Base-by-base conservation (phyloP, 2,113 vertebrate genomes). In the Herpetotheres cachinnans region DNA sequence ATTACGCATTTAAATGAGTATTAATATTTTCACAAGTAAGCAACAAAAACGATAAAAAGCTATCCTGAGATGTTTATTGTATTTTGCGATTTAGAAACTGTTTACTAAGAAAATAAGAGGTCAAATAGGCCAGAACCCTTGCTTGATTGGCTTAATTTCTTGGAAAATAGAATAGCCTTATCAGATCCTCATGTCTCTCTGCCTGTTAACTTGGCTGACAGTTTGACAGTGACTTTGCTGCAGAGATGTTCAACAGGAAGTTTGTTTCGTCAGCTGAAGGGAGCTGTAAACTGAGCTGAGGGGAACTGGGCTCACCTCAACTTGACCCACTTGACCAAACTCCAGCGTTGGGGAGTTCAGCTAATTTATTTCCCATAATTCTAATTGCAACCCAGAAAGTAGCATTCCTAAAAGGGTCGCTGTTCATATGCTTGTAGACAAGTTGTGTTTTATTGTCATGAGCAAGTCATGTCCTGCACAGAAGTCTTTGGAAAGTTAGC, bases 101-200 rank as follows among this genome's bases (percentile, higher is more conserved):
- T 97, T 98, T 98, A 91, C 86, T 96, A 82, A 97, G 94, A 97
- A 96, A 97, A 95, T 93, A 96, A 65, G 86, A 94, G 54, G 78
- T 97, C 82, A 78, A 36, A 61, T 42, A 95, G 90, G 86, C 38
- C 81, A 92, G 89, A 95, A 95, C 55, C 42, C 54, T 88, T 91
- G 55, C 70, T 97, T 96, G 77, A 87, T 98, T 97, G 94, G 78
- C 93, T 98, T 97, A 96, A 97, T 98, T 97, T 97, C 95, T 93
- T 96, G 93, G 93, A 94, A 98, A 97, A 95, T 20, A 96, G 54
- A 91, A 77, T 82, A 84, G 78, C 65, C 89, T 97, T 98, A 96
- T 98, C 98, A 98, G 95, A 96, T 97, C 82, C 29, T 56, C 32
- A 5, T 66, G 95, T 97, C 90, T 97, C 82, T 82, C 13, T 58